Conservation (phyloP, 2,888 invertebrate genomes). For the Aelia acuminata region DNA sequence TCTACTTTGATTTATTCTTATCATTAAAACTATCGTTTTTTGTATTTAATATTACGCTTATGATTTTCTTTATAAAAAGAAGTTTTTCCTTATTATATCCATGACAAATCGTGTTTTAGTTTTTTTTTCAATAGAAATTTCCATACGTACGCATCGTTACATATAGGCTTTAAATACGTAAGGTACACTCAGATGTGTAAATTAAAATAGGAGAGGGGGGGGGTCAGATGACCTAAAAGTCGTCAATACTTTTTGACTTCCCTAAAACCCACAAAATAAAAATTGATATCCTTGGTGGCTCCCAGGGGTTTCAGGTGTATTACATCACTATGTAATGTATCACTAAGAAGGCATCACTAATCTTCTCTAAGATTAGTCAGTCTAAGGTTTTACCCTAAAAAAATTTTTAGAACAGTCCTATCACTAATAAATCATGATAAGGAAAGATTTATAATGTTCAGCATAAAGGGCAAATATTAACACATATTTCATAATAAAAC, state of each 20-base stretch:
- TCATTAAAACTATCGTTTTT: too few relatives aligned
- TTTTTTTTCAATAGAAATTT: too few relatives aligned
- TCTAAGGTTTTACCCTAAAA: neutral
- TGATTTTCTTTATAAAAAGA: too few relatives aligned
- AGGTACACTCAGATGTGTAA: neutral
- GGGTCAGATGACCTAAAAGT: neutral
- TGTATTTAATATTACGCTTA: too few relatives aligned
- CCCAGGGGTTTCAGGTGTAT: neutral
- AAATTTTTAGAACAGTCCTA: neutral
- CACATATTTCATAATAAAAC: slow-evolving; percentile 7
- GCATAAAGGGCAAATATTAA: neutral
- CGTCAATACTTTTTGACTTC: neutral
- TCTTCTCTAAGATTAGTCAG: slow-evolving; percentile 19
- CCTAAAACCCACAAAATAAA: neutral
- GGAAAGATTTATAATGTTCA: slow-evolving; percentile 4
- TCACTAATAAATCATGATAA: slow-evolving; percentile 7
- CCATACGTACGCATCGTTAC: too few relatives aligned
- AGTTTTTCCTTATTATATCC: too few relatives aligned
- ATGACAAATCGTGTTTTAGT: too few relatives aligned
- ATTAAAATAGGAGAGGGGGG: neutral
- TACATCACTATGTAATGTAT: neutral
- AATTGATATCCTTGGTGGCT: neutral
- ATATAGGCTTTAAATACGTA: too few relatives aligned
- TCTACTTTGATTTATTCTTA: too few relatives aligned
- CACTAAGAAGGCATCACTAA: neutral